phyloP scores from a whole-genome alignment of 2,113 vertebrate species.

The Ammodytes marinus region DNA sequence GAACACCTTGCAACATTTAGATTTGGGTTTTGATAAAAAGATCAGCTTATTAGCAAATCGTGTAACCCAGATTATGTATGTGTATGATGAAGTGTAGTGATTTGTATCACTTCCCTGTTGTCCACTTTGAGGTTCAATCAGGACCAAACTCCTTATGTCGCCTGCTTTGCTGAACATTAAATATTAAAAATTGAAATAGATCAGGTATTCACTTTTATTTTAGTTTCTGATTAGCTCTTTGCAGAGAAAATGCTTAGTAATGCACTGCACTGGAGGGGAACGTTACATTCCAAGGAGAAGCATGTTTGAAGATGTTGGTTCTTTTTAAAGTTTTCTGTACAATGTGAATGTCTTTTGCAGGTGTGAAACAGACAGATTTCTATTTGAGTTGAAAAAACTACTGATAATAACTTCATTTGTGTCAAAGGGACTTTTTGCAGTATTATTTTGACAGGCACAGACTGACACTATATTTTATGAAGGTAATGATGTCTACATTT shows the following conservation, averaged over 20 bases:
- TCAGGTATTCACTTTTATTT: background rate
- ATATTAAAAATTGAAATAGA: background rate
- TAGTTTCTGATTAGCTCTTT: background rate
- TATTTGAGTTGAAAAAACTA: background rate
- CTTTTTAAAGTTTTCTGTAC: background rate
- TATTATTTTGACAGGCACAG: constrained; percentile 5
- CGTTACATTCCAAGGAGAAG: constrained; percentile 19
- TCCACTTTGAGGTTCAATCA: constrained; percentile 14
- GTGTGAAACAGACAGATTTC: background rate
- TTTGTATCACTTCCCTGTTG: constrained; percentile 17
- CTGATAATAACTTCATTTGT: background rate
- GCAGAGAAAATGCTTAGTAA: background rate
- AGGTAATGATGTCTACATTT: constrained; percentile 13
- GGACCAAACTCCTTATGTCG: constrained; percentile 27
- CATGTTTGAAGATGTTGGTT: background rate
- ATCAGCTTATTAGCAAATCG: constrained; percentile 5
- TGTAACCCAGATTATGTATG: background rate
- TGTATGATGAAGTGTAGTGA: no score
- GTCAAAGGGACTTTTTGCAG: constrained; percentile 7
- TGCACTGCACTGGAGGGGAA: background rate
- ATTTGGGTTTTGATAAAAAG: constrained; percentile 21
- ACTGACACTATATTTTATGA: constrained; percentile 31
- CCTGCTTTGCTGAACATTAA: constrained; percentile 5
- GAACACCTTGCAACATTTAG: constrained; percentile 30
- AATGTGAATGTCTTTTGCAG: background rate